phyloP scores from a whole-genome alignment of 2,113 vertebrate species.

The Glaucidium brasilianum region DNA sequence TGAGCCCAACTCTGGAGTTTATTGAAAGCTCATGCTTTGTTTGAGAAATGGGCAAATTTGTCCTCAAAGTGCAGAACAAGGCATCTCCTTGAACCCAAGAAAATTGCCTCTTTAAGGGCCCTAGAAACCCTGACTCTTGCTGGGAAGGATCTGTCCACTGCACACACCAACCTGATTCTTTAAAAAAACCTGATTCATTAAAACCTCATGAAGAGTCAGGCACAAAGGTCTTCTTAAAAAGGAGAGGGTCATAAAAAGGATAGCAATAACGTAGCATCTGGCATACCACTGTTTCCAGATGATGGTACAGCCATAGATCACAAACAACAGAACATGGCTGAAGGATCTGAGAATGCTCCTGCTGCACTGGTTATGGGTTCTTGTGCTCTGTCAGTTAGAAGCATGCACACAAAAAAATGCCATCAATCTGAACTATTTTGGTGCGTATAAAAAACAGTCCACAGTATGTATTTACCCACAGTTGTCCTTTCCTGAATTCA shows the following conservation, averaged over 20 bases:
- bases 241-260: not conserved
- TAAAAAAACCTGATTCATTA: not conserved
- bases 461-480: not conserved
- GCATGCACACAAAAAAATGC: not conserved
- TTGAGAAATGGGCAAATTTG: not conserved
- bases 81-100: not conserved
- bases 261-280: not conserved
- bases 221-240: not conserved
- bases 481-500: not conserved
- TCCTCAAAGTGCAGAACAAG: not conserved
- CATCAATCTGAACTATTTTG: not conserved
- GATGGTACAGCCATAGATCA: not conserved
- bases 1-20: not conserved
- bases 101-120: not conserved
- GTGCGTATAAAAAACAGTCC: not conserved
- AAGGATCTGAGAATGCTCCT: not conserved
- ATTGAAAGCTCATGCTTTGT: not conserved
- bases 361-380: not conserved
- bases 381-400: not conserved
- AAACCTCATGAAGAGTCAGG: not conserved
- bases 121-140: not conserved
- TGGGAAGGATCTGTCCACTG: not conserved
- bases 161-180: not conserved
- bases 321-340: not conserved
- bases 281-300: not conserved